phyloP scores from a whole-genome alignment of 2,888 invertebrate species.

The Congeria kusceri region DNA sequence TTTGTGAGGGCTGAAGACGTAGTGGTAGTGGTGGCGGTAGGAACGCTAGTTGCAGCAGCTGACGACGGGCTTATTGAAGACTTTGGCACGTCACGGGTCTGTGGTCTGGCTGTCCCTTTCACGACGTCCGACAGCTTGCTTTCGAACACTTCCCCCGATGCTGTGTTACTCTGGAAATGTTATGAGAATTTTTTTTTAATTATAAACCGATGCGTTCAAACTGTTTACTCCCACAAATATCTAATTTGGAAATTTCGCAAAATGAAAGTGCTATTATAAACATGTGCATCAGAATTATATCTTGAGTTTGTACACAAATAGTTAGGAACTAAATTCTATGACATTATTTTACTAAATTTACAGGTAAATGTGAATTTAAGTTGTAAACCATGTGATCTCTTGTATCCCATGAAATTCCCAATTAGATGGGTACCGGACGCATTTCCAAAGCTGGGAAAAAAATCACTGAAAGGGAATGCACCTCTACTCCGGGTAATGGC shows the following conservation, averaged over 20 bases:
- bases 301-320: too few species aligned
- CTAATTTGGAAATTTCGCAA: too few species aligned
- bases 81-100: slow-evolving; percentile 72
- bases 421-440: too few species aligned
- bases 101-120: slow-evolving; percentile 89
- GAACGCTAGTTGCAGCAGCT: background rate
- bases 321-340: too few species aligned
- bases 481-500: slow-evolving; percentile 90
- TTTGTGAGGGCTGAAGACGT: slow-evolving; percentile 15
- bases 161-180: slow-evolving; percentile 75
- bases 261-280: too few species aligned
- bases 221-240: background rate
- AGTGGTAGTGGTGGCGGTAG: background rate
- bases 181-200: slow-evolving; percentile 25
- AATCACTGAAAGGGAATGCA: slow-evolving; percentile 46
- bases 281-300: too few species aligned
- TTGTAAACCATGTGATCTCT: too few species aligned
- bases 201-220: background rate
- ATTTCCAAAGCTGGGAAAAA: too few species aligned
- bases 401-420: too few species aligned
- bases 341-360: too few species aligned
- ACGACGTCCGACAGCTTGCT: slow-evolving; percentile 92
- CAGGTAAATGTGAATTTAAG: too few species aligned
- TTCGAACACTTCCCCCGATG: slow-evolving; percentile 81
- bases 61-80: slow-evolving; percentile 19